Conservation (phyloP, 2,888 invertebrate genomes). For the Ecdyonurus torrentis region DNA sequence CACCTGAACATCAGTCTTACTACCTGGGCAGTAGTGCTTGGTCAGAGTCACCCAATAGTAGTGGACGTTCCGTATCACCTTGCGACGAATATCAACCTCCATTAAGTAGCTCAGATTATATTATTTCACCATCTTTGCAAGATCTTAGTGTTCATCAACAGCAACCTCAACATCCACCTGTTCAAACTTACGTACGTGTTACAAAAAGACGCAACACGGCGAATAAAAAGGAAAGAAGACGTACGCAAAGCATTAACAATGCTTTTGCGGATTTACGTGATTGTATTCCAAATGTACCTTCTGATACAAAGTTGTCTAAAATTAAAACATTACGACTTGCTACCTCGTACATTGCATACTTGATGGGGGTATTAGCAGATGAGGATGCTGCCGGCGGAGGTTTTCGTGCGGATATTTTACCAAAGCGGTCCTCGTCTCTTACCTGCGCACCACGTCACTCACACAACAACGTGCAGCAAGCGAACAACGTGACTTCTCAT, state of each 20-base stretch:
- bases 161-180: background rate
- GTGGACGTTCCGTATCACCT: background rate
- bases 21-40: constrained; percentile 1
- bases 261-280: constrained; percentile 85
- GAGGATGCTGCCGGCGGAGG: constrained; percentile 61
- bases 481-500: no score
- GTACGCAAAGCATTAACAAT: constrained; percentile 89
- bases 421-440: constrained; percentile 27
- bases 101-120: background rate
- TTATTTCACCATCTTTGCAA: background rate
- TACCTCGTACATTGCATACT: constrained; percentile 81
- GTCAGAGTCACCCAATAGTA: constrained; percentile 5
- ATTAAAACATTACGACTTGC: constrained; percentile 89
- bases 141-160: background rate
- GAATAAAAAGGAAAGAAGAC: constrained; percentile 82
- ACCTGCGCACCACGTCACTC: constrained; percentile 15
- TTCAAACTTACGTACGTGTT: constrained; percentile 27
- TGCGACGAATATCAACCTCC: constrained; percentile 1
- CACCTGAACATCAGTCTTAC: background rate
- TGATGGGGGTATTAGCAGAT: constrained; percentile 76
- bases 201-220: constrained; percentile 78
- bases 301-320: constrained; percentile 86
- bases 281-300: constrained; percentile 91
- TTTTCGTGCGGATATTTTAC: constrained; percentile 70
- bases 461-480: no score